These are phyloP conservation scores for Phrynocephalus guinanensis DNA, from an alignment of 2,797 vertebrate genomes.

Conservation along the genomic window DNA sequence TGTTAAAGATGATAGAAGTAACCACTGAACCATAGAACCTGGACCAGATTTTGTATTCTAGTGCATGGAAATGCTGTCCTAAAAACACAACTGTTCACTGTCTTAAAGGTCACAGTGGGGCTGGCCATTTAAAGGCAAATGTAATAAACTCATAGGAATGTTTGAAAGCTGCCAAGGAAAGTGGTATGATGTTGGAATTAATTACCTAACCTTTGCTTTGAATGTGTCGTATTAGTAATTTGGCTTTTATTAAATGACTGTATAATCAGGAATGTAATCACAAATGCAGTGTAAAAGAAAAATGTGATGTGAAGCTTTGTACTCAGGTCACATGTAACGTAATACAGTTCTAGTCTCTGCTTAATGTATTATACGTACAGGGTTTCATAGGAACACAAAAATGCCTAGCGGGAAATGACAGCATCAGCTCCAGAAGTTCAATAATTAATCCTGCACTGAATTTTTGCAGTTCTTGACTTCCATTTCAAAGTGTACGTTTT, in stretches of 20 bases:
- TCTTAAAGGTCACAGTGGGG: slow-evolving; percentile 43
- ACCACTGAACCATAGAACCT: neutral
- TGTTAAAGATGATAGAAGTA: too few relatives aligned
- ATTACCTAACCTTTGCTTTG: slow-evolving; percentile 64
- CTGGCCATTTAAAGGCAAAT: slow-evolving; percentile 23
- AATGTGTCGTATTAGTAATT: slow-evolving; percentile 59
- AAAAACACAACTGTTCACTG: slow-evolving; percentile 30
- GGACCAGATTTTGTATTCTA: slow-evolving; percentile 36
- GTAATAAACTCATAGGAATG: slow-evolving; percentile 47
- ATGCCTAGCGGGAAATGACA: slow-evolving; percentile 2
- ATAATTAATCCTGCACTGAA: slow-evolving; percentile 12
- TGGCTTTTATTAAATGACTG: slow-evolving; percentile 65
- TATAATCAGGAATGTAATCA: slow-evolving; percentile 57
- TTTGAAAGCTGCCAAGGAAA: slow-evolving; percentile 61
- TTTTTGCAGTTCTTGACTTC: neutral
- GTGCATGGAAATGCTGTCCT: slow-evolving; percentile 37
- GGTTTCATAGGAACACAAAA: slow-evolving; percentile 23
- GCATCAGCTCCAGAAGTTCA: slow-evolving; percentile 2
- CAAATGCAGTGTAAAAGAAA: slow-evolving; percentile 61
- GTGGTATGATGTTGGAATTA: slow-evolving; percentile 58
- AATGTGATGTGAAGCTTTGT: slow-evolving; percentile 58
- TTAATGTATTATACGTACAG: slow-evolving; percentile 35
- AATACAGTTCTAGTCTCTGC: slow-evolving; percentile 54
- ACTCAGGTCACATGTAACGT: slow-evolving; percentile 45
- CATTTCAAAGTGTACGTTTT: slow-evolving; percentile 5